Evolutionary conservation across 1,140 invertebrate genomes (phyloP).

Genomic region (Pseudomyrmex pallidus): DNA sequence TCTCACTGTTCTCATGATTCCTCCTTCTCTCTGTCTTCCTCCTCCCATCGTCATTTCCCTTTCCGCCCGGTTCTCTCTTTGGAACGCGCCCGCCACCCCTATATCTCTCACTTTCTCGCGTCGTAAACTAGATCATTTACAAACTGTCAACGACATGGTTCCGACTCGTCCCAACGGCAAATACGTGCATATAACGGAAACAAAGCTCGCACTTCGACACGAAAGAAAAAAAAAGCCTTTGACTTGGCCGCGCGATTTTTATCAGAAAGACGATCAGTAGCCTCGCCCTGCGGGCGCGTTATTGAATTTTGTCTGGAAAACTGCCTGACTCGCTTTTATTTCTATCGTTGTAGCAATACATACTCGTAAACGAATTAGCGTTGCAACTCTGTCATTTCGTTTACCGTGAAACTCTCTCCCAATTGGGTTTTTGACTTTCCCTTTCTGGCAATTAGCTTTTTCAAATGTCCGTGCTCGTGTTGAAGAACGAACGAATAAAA

Average conservation of each 20-base stretch:
- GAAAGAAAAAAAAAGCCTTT: constrained; percentile 24
- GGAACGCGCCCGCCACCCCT: constrained; percentile 15
- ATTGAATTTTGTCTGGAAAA: constrained; percentile 28
- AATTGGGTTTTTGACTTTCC: constrained; percentile 45
- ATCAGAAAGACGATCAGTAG: background rate
- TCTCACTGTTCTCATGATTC: constrained; percentile 22
- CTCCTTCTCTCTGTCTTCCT: constrained; percentile 25
- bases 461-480: background rate
- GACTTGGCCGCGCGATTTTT: background rate
- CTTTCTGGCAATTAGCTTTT: constrained; percentile 29
- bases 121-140: constrained; percentile 79
- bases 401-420: constrained; percentile 61
- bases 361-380: constrained; percentile 55
- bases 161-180: constrained; percentile 36
- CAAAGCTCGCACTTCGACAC: background rate
- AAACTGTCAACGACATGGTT: constrained; percentile 78
- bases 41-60: constrained; percentile 56
- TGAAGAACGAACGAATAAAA: constrained; percentile 11
- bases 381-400: constrained; percentile 67
- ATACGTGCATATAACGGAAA: constrained; percentile 20
- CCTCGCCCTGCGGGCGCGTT: constrained; percentile 11
- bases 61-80: constrained; percentile 46
- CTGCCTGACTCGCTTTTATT: background rate
- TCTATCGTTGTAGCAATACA: constrained; percentile 30
- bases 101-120: constrained; percentile 60